A percentile compares a stretch with the other conserved stretches of the same genome.
These are phyloP conservation scores for Planococcus citri DNA, from an alignment of 1,140 invertebrate species.

Conservation along the genomic window DNA sequence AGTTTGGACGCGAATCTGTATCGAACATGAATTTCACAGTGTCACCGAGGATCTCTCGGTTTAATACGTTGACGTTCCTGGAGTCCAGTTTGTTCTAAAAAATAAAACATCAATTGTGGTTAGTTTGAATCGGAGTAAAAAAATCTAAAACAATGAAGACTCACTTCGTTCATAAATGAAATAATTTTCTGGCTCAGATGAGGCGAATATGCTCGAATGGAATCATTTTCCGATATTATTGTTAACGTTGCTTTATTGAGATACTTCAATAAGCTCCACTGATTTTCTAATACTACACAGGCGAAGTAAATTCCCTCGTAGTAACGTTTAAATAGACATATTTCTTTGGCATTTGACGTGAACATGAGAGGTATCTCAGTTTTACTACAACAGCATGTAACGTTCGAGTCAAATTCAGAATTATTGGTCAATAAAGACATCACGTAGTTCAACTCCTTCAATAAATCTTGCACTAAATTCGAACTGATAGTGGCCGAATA, in stretches of 20 bases:
- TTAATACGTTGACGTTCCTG: background rate
- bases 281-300: conserved; percentile 8
- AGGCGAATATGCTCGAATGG: background rate
- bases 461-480: conserved; percentile 1
- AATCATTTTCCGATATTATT: background rate
- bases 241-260: background rate
- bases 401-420: background rate
- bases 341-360: background rate
- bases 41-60: background rate
- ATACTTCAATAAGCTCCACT: conserved; percentile 5
- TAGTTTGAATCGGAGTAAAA: background rate
- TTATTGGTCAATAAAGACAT: conserved; percentile 12
- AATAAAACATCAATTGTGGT: background rate
- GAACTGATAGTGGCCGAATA: background rate
- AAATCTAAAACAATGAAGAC: background rate
- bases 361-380: background rate
- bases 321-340: background rate
- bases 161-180: background rate
- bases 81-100: background rate
- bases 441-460: conserved; percentile 12
- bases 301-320: background rate
- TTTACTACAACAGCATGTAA: background rate
- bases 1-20: background rate
- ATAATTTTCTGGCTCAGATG: background rate
- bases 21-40: background rate